Conservation (phyloP, 2,888 invertebrate species). For the Argynnis bischoffii region DNA sequence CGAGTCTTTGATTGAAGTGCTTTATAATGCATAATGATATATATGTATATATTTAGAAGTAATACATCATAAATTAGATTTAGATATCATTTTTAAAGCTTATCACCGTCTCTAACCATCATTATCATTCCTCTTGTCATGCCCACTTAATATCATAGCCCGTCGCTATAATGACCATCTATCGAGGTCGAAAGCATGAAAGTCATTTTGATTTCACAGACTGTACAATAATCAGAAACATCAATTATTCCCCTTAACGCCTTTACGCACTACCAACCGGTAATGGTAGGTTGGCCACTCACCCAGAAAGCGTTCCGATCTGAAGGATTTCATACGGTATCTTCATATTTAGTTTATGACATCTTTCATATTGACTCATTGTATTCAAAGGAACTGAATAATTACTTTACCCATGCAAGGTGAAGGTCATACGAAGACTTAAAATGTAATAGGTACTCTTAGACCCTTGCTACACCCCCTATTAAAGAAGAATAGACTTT, state of each 20-base stretch:
- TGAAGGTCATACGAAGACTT: too few relatives aligned
- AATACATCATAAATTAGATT: slow-evolving; percentile 38
- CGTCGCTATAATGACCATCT: slow-evolving; percentile 32
- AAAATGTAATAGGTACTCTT: too few relatives aligned
- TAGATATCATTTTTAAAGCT: slow-evolving; percentile 37
- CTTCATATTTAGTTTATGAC: slow-evolving; percentile 10
- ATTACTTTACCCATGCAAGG: too few relatives aligned
- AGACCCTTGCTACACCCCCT: too few relatives aligned
- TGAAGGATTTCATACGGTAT: slow-evolving; percentile 15
- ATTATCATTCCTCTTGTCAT: slow-evolving; percentile 42
- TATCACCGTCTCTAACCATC: slow-evolving; percentile 37
- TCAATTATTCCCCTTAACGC: slow-evolving; percentile 41
- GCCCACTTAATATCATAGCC: slow-evolving; percentile 38
- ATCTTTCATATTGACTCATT: not conserved
- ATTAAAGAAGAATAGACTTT: too few relatives aligned
- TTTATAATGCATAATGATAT: not conserved
- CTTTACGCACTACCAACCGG: slow-evolving; percentile 42
- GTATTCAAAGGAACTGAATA: not conserved
- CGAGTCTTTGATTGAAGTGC: not conserved
- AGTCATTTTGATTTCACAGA: slow-evolving; percentile 62
- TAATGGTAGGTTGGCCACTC: slow-evolving; percentile 26
- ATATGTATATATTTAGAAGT: slow-evolving; percentile 18
- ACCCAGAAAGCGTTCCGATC: slow-evolving; percentile 30
- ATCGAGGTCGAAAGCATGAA: slow-evolving; percentile 39
- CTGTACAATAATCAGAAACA: slow-evolving; percentile 60